phyloP scores from a whole-genome alignment of 2,888 invertebrate species.

The Drosophila basisetae region DNA sequence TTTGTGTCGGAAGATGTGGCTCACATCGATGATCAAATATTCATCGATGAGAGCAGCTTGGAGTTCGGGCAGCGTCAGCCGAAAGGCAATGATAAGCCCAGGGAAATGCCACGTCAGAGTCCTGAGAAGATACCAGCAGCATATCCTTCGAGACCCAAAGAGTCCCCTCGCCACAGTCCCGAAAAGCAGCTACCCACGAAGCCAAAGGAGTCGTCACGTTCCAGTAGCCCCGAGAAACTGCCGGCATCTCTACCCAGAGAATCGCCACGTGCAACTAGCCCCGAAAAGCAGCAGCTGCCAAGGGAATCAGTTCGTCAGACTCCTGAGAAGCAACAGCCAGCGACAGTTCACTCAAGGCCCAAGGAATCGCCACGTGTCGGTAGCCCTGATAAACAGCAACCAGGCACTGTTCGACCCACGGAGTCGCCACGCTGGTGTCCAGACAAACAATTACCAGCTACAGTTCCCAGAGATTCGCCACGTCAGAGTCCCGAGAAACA shows the following conservation, averaged over 20 bases:
- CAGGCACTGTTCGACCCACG: constrained; percentile 1
- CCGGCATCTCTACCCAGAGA: constrained; percentile 23
- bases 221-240: constrained; percentile 12
- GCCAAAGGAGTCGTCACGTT: constrained; percentile 28
- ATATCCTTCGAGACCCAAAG: constrained; percentile 20
- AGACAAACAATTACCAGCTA: constrained; percentile 31
- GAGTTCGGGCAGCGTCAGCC: constrained; percentile 16
- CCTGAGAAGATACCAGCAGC: constrained; percentile 30
- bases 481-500: constrained; percentile 42
- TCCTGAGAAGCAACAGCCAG: constrained; percentile 9
- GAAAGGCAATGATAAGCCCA: constrained; percentile 21
- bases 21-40: constrained; percentile 57
- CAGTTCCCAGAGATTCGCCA: constrained; percentile 10
- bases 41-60: constrained; percentile 50
- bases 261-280: constrained; percentile 32
- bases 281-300: constrained; percentile 24
- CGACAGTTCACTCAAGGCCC: constrained; percentile 3
- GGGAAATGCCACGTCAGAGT: constrained; percentile 11
- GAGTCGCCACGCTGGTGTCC: constrained; percentile 25
- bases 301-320: constrained; percentile 4
- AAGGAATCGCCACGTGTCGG: constrained; percentile 8
- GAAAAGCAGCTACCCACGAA: constrained; percentile 28
- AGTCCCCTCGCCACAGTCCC: constrained; percentile 33
- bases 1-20: constrained; percentile 42
- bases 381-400: constrained; percentile 17